These are phyloP conservation scores for Donacobius atricapilla DNA, from an alignment of 2,113 vertebrate genomes.

Conservation along the genomic window DNA sequence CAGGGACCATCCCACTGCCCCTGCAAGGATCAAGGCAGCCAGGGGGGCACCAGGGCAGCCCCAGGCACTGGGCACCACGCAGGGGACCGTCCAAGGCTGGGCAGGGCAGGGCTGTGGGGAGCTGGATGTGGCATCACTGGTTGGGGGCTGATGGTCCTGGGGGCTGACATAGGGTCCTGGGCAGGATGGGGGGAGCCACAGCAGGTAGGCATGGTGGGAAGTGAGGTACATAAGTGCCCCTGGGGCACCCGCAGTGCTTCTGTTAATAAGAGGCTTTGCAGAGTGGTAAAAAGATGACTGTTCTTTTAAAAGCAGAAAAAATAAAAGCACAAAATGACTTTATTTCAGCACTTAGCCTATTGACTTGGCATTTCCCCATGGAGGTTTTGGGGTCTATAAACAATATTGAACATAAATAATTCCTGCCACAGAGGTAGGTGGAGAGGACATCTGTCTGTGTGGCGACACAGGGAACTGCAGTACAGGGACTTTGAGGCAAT, in stretches of 20 bases:
- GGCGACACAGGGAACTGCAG: constrained; percentile 1
- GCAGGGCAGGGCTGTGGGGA: neutral
- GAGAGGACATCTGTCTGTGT: neutral
- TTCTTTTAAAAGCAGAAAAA: neutral
- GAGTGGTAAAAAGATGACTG: neutral
- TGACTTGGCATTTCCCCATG: neutral
- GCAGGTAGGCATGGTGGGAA: rapidly evolving
- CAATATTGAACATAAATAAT: constrained; percentile 29
- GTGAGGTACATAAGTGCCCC: neutral
- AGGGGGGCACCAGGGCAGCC: rapidly evolving
- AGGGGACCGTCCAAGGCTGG: neutral
- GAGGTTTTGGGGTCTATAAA: constrained; percentile 23
- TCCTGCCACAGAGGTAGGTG: neutral
- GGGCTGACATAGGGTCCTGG: neutral
- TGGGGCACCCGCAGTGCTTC: neutral
- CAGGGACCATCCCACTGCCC: rapidly evolving
- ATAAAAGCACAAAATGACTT: neutral
- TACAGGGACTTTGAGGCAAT: neutral
- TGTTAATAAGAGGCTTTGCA: neutral
- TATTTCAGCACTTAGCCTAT: constrained; percentile 13
- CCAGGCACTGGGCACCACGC: rapidly evolving
- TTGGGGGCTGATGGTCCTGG: neutral
- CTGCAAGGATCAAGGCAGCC: neutral
- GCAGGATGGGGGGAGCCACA: rapidly evolving
- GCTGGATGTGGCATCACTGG: neutral